Evolutionary conservation across 1,140 invertebrate genomes (phyloP).

Genomic region (Camponotus pennsylvanicus): DNA sequence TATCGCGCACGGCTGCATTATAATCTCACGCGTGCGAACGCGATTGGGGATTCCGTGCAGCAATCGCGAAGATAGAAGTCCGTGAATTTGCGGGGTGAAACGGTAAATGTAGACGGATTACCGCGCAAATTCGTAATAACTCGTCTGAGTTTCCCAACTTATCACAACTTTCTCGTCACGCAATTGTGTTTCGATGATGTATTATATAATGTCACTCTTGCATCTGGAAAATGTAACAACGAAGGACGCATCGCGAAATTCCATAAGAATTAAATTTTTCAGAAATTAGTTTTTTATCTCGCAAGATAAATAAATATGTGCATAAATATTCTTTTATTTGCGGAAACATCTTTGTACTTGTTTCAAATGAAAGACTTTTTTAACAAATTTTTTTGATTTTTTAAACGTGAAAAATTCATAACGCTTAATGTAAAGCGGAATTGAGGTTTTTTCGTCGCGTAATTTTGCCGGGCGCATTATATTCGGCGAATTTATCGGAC

Average conservation of each 20-base stretch:
- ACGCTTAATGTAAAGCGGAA: background rate
- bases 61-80: conserved; percentile 24
- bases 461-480: conserved; percentile 1
- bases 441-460: background rate
- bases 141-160: background rate
- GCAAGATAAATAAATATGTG: background rate
- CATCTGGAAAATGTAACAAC: background rate
- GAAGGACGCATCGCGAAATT: background rate
- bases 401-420: background rate
- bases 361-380: background rate
- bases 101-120: background rate
- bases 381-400: background rate
- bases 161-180: background rate
- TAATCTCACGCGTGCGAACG: conserved; percentile 26
- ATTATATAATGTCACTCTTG: background rate
- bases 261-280: background rate
- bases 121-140: conserved; percentile 8
- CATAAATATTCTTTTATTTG: background rate
- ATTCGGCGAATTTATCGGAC: conserved; percentile 12
- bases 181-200: background rate
- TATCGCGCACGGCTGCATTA: conserved; percentile 17
- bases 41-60: conserved; percentile 33
- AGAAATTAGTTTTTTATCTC: too few species aligned
- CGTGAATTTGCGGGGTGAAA: background rate
- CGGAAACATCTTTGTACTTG: background rate